Evolutionary conservation across 2,888 invertebrate genomes (phyloP).

Genomic region (Meiosimyza platycephala): DNA sequence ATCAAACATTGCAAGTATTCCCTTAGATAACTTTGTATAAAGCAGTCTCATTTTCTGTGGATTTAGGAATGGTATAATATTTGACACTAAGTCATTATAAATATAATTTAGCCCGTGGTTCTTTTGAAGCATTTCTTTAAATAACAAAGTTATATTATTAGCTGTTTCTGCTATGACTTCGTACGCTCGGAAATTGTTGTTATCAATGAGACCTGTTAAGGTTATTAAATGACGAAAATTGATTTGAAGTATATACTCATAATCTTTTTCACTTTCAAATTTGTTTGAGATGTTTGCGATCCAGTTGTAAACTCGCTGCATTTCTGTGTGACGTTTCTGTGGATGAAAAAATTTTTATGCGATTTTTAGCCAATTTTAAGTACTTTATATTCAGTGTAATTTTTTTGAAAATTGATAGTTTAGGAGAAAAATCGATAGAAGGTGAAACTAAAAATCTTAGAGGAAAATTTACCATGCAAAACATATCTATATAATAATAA

Average conservation of each 20-base stretch:
- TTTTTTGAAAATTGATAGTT: too few relatives aligned
- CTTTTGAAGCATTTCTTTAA: slow-evolving; percentile 47
- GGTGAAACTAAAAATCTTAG: too few relatives aligned
- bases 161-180: slow-evolving; percentile 40
- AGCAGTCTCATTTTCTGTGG: slow-evolving; percentile 41
- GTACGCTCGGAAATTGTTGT: slow-evolving; percentile 10
- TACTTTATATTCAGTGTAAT: background rate
- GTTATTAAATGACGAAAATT: slow-evolving; percentile 50
- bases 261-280: slow-evolving; percentile 48
- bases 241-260: slow-evolving; percentile 49
- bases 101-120: slow-evolving; percentile 40
- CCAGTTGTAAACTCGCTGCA: slow-evolving; percentile 48
- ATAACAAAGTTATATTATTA: slow-evolving; percentile 48
- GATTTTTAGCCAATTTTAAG: background rate
- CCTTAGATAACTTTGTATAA: slow-evolving; percentile 8
- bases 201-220: slow-evolving; percentile 40
- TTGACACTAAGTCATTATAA: slow-evolving; percentile 46
- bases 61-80: slow-evolving; percentile 47
- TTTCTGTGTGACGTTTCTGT: slow-evolving; percentile 47
- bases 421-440: too few relatives aligned
- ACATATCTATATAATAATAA: too few relatives aligned
- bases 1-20: slow-evolving; percentile 32
- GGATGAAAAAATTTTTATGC: background rate
- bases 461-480: too few relatives aligned
- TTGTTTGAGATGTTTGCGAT: slow-evolving; percentile 45